Conservation (phyloP, 2,113 vertebrate species). For the Turnix velox region DNA sequence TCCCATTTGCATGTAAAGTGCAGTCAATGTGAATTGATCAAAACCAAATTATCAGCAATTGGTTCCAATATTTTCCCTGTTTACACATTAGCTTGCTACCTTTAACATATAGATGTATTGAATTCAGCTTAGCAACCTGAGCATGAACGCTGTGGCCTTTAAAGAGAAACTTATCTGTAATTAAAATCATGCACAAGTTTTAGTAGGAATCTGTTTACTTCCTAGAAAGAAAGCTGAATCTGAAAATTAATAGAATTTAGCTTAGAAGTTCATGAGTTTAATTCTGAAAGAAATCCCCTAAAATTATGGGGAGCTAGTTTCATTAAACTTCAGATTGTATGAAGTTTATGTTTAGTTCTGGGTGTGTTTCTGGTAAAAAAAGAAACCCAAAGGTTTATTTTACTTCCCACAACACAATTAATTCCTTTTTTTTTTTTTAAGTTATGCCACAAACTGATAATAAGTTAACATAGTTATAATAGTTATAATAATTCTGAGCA, state of each 20-base stretch:
- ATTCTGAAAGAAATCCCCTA: constrained; percentile 58
- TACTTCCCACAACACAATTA: background rate
- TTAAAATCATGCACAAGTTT: constrained; percentile 95
- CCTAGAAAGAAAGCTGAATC: constrained; percentile 70
- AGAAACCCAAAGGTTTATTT: background rate
- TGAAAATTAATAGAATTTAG: constrained; percentile 64
- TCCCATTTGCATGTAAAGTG: constrained; percentile 93
- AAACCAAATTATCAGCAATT: constrained; percentile 91
- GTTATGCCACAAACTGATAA: background rate
- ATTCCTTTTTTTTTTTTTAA: background rate
- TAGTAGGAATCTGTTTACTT: constrained; percentile 75
- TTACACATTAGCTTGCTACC: constrained; percentile 82
- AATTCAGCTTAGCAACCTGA: constrained; percentile 94
- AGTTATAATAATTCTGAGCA: constrained; percentile 39
- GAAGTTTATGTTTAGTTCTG: background rate
- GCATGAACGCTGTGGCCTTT: constrained; percentile 82
- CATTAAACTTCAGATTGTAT: background rate
- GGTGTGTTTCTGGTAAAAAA: background rate
- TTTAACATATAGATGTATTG: constrained; percentile 89
- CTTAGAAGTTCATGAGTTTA: background rate
- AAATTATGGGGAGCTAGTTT: constrained; percentile 19
- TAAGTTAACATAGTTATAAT: constrained; percentile 57
- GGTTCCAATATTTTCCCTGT: constrained; percentile 90
- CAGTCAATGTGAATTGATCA: constrained; percentile 94
- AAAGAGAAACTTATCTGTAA: constrained; percentile 98